phyloP scores from a whole-genome alignment of 2,888 invertebrate species.

The Anorthoa munda region DNA sequence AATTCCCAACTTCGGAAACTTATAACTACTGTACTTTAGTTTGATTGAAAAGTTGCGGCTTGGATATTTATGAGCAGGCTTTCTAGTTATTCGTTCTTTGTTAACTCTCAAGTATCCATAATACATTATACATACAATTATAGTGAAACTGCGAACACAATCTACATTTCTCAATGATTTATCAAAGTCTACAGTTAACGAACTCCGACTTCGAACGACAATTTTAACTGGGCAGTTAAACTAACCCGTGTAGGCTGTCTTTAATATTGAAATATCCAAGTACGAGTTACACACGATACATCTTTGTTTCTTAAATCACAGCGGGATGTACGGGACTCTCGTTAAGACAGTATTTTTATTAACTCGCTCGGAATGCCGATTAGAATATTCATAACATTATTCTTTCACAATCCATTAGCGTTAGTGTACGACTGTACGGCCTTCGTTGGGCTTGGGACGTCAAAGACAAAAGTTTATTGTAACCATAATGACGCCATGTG shows the following conservation, averaged over 20 bases:
- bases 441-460: constrained; percentile 65
- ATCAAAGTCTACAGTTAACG: constrained; percentile 51
- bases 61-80: constrained; percentile 63
- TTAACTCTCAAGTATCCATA: constrained; percentile 38
- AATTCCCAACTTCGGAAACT: constrained; percentile 71
- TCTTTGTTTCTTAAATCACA: constrained; percentile 87
- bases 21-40: constrained; percentile 73
- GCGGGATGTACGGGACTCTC: constrained; percentile 84
- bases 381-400: constrained; percentile 87
- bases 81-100: constrained; percentile 42
- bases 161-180: constrained; percentile 53
- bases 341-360: constrained; percentile 89
- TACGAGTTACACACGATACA: constrained; percentile 78
- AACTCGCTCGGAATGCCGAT: constrained; percentile 87
- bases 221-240: constrained; percentile 55
- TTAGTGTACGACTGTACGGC: constrained; percentile 63
- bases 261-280: constrained; percentile 78
- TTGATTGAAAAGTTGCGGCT: constrained; percentile 72
- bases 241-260: constrained; percentile 61
- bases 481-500: constrained; percentile 64
- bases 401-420: constrained; percentile 83
- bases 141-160: constrained; percentile 27
- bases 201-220: constrained; percentile 46
- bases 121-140: constrained; percentile 50
- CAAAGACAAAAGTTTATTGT: constrained; percentile 72